A percentile compares a stretch with the other conserved stretches of the same genome.
Evolutionary conservation across 2,888 invertebrate genomes (phyloP).

Genomic region (Ennomos quercinarius): DNA sequence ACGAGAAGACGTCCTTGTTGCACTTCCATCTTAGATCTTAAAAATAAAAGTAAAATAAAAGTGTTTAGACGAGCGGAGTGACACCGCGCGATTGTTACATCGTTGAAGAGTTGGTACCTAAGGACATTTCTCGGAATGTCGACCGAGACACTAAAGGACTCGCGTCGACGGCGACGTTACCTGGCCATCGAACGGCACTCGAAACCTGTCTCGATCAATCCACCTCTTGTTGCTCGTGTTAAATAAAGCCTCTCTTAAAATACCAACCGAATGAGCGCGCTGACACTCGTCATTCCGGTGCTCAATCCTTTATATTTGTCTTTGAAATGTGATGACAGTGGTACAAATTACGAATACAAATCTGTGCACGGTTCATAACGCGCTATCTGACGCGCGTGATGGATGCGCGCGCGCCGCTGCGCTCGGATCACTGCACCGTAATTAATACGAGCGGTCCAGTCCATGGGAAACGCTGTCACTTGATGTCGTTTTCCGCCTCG

Average conservation of each 20-base stretch:
- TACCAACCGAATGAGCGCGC: conserved; percentile 77
- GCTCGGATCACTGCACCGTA: conserved; percentile 77
- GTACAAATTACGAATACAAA: conserved; percentile 85
- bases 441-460: conserved; percentile 75
- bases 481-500: conserved; percentile 72
- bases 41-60: conserved; percentile 26
- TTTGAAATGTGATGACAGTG: conserved; percentile 86
- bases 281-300: conserved; percentile 84
- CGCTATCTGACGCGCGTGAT: conserved; percentile 80
- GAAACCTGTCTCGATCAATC: conserved; percentile 85
- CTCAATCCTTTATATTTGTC: conserved; percentile 85
- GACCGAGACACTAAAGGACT: conserved; percentile 72
- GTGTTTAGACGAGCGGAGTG: conserved; percentile 42
- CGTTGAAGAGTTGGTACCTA: conserved; percentile 64
- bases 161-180: conserved; percentile 64
- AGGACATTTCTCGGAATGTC: conserved; percentile 81
- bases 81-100: conserved; percentile 58
- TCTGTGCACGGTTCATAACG: conserved; percentile 82
- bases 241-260: conserved; percentile 84
- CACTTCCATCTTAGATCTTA: conserved; percentile 31
- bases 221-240: conserved; percentile 83
- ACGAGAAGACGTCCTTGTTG: conserved; percentile 24
- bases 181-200: conserved; percentile 79
- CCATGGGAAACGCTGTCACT: conserved; percentile 80
- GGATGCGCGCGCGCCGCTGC: conserved; percentile 69